Conservation (phyloP, 2,888 invertebrate species). For the Neocrepidodera transversa region DNA sequence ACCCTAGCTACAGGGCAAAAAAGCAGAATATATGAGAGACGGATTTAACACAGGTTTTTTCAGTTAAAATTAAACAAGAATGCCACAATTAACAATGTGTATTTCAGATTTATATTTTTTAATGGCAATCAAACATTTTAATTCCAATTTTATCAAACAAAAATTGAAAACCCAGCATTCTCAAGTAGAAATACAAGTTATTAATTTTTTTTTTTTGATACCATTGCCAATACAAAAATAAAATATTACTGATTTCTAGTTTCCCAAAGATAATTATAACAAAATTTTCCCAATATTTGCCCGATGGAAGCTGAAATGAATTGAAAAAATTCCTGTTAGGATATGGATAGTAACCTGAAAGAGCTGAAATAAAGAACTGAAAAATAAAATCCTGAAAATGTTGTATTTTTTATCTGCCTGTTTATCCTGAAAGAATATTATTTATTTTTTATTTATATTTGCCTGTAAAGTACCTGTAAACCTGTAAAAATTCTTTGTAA, state of each 20-base stretch:
- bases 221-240: too few species aligned
- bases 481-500: conserved; percentile 22
- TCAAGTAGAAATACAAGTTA: too few species aligned
- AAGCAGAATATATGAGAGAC: conserved; percentile 54
- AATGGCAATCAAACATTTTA: too few species aligned
- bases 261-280: too few species aligned
- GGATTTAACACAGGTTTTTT: conserved; percentile 33
- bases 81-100: conserved; percentile 11
- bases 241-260: too few species aligned
- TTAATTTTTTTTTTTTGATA: too few species aligned
- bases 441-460: conserved; percentile 13
- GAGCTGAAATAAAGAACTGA: conserved; percentile 33
- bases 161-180: too few species aligned
- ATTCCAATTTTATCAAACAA: too few species aligned
- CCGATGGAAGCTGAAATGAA: conserved; percentile 7
- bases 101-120: too few species aligned
- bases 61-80: conserved; percentile 17
- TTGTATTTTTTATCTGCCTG: not conserved
- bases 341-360: conserved; percentile 18
- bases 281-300: too few species aligned
- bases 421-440: conserved; percentile 14
- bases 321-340: conserved; percentile 6
- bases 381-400: conserved; percentile 17
- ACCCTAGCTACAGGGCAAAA: conserved; percentile 62
- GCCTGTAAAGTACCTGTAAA: conserved; percentile 26